Percentiles rank a stretch among this genome's conserved stretches.
These are phyloP conservation scores for Sebastes nivosus DNA, from an alignment of 2,797 vertebrate genomes.

Conservation along the genomic window DNA sequence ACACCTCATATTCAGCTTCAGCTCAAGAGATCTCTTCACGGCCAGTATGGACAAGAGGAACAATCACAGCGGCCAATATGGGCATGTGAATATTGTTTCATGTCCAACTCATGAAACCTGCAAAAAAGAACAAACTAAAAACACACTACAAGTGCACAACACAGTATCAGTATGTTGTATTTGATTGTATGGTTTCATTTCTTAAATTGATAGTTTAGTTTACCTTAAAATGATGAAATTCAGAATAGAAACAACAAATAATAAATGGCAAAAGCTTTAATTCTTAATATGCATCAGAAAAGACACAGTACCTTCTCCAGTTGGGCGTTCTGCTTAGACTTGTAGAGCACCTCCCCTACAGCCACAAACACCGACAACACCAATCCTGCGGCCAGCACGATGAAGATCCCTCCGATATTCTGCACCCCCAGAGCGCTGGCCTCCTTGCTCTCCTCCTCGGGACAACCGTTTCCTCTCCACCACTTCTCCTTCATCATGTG, in stretches of 20 bases:
- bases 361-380: conserved; percentile 98
- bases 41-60: not conserved
- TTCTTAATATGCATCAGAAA: not conserved
- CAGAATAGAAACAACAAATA: not conserved
- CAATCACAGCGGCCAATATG: not conserved
- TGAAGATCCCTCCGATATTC: conserved; percentile 98
- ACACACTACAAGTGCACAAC: not conserved
- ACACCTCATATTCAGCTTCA: not conserved
- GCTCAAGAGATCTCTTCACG: not conserved
- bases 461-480: conserved; percentile 95
- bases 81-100: not conserved
- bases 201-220: not conserved
- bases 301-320: conserved; percentile 89
- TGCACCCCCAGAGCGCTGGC: conserved; percentile 97
- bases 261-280: not conserved
- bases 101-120: not conserved
- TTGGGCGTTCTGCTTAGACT: conserved; percentile 97
- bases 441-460: conserved; percentile 97
- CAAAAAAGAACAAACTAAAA: not conserved
- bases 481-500: conserved; percentile 89
- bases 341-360: conserved; percentile 97
- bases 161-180: not conserved
- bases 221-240: not conserved
- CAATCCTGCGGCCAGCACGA: conserved; percentile 95
- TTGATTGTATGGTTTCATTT: not conserved